Evolutionary conservation across 2,888 invertebrate genomes (phyloP).

Genomic region (Phyllotreta striolata): DNA sequence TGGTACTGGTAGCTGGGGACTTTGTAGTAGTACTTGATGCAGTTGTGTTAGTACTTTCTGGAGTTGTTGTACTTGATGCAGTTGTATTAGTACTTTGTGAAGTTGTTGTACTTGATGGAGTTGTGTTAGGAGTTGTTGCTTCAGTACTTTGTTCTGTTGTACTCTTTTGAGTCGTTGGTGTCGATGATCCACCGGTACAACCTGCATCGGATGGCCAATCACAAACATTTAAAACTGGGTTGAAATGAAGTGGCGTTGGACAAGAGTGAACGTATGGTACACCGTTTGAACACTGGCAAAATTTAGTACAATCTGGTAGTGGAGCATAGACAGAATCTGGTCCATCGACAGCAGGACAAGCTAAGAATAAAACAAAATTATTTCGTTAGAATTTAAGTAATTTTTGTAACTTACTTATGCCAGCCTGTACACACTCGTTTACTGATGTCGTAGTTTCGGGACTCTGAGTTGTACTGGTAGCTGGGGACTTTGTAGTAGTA

Average conservation of each 20-base stretch:
- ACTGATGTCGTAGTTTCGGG: too few species aligned
- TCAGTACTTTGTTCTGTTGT: too few species aligned
- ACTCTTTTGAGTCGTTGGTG: too few species aligned
- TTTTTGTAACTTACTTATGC: neutral
- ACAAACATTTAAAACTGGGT: conserved; percentile 35
- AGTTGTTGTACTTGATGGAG: too few species aligned
- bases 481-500: too few species aligned
- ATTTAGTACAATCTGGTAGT: conserved; percentile 34
- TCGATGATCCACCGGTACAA: too few species aligned
- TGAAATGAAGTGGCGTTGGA: conserved; percentile 35
- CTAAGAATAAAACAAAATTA: conserved; percentile 1
- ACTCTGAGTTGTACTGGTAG: too few species aligned
- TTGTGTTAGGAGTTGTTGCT: too few species aligned
- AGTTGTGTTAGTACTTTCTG: neutral
- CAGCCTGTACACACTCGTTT: neutral
- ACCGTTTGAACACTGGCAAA: conserved; percentile 40
- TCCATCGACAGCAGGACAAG: conserved; percentile 34
- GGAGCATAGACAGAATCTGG: conserved; percentile 32
- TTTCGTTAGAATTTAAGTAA: neutral
- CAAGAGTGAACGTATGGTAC: conserved; percentile 30
- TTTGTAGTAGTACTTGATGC: neutral
- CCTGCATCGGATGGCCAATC: conserved; percentile 21
- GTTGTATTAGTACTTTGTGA: too few species aligned
- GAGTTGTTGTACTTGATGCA: neutral
- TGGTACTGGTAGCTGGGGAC: too few species aligned